These are phyloP conservation scores for Gymnosoma rotundatum DNA, from an alignment of 2,888 invertebrate genomes.

Conservation along the genomic window DNA sequence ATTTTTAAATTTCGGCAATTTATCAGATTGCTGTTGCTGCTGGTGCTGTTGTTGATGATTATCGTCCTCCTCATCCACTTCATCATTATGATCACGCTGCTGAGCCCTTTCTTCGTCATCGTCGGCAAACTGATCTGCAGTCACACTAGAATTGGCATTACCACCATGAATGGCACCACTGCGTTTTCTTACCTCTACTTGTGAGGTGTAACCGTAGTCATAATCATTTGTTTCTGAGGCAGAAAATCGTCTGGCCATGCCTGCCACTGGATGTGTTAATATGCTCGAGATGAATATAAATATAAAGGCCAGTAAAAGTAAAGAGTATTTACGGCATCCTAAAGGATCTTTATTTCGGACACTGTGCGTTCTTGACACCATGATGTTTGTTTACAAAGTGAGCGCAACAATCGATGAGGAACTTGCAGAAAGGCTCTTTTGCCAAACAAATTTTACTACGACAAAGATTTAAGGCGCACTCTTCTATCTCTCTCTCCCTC, in stretches of 20 bases:
- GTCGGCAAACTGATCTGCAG: constrained; percentile 36
- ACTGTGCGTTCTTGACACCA: constrained; percentile 52
- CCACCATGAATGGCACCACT: constrained; percentile 43
- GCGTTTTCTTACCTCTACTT: constrained; percentile 71
- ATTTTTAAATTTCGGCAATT: constrained; percentile 76
- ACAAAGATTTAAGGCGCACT: background rate
- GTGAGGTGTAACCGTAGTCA: constrained; percentile 64
- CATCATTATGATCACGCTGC: constrained; percentile 68
- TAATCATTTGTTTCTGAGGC: constrained; percentile 71
- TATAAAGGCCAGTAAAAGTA: background rate
- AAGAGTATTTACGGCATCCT: background rate
- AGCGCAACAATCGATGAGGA: constrained; percentile 1
- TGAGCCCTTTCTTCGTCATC: constrained; percentile 8
- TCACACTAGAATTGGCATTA: constrained; percentile 17
- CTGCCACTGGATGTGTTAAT: constrained; percentile 85
- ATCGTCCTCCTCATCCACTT: constrained; percentile 66
- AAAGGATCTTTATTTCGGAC: constrained; percentile 9
- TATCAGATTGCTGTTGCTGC: constrained; percentile 42
- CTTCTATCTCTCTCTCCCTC: background rate
- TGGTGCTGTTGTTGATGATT: constrained; percentile 36
- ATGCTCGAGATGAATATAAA: background rate
- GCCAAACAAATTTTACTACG: background rate
- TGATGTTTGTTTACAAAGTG: constrained; percentile 56
- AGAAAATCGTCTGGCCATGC: constrained; percentile 75
- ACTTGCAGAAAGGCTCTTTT: background rate